Base-by-base conservation (phyloP, 2,113 vertebrate species). In the Chamaea fasciata region DNA sequence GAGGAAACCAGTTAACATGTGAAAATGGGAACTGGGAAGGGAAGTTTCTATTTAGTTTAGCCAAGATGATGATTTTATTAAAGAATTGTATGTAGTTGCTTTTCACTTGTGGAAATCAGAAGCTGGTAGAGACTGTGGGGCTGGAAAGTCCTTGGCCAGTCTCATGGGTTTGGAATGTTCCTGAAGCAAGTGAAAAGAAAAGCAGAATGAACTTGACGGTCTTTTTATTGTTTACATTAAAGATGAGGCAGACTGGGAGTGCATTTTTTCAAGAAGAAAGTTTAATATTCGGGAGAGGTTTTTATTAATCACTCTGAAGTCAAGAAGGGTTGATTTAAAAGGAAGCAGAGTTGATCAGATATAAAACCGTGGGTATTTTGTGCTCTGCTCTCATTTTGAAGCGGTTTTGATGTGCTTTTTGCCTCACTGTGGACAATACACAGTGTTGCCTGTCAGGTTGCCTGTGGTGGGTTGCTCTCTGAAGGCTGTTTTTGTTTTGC, bases 401-500 rank as follows among this genome's bases (percentile, higher is more conserved):
- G 49, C 46, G 28, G 1, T 46, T 76, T 56, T 73, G 46, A 41
- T 50, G 9, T 1, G 4, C 13, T 57, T 62, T 70, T 50, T 80
- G 18, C 3, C 56, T 68, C 7, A 1, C 8, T 37, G 0, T 17
- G 31, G 44, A 19, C 55, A 35, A 0, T 56, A 0, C 16, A 5
- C n/a, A 10, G 33, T n/a, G n/a, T n/a, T n/a, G n/a, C n/a, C n/a
- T n/a, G n/a, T 41, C 3, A 0, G 27, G 13, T 18, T 50, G 46
- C 47, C 37, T 52, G 44, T 63, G 70, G 4, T 71, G 30, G 57
- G 14, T 39, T 47, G 8, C 63, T 71, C 7, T 93, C 77, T 92
- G 74, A 91, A 70, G 30, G 53, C 64, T 96, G 22, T 95, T 28
- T 87, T 50, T 90, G 26, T 88, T 96, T 98, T 97, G 31, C 75